Evolutionary conservation across 2,113 vertebrate genomes (phyloP), one percentile per base, ranked within the genome.

Genomic region (Nycticryphes semicollaris): DNA sequence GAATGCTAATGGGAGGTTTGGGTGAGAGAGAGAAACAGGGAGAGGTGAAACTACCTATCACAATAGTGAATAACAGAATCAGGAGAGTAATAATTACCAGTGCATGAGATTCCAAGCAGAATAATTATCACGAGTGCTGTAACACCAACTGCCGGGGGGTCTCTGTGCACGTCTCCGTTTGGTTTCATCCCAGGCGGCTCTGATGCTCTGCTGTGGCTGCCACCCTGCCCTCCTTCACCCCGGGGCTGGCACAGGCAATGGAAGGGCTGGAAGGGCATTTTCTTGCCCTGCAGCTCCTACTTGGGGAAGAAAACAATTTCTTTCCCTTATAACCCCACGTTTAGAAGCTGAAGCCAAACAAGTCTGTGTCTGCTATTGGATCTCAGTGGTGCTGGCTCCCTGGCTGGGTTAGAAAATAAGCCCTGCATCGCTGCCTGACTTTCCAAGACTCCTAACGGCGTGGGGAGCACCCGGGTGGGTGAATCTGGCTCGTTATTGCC

Each of bases 41-140:
- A 95, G 93, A 93, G 96, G 92, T 83, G 95, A 96, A 95, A 73
- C 56, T 48, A 93, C 96, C 94, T 88, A 91, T 96, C 94, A 96
- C 93, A 94, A 96, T 85, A 94, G 86, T 57, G 92, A 83, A 60
- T 66, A 96, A 91, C 39, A 81, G 35, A 95, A 90, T 94, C 85
- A 83, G 53, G 51, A 94, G 93, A 81, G 89, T 87, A 93, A 73
- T 95, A 94, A 97, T 97, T 97, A 96, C 50, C 81, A 31, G 62
- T 35, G 81, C 80, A 62, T 91, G 95, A 92, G 92, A 73, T 82
- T 90, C 89, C 75, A 78, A 53, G 94, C 90, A 91, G 89, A 93
- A 51, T 81, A 84, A 93, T 96, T 83, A 95, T 51, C 79, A 47
- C 62, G 25, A 89, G 67, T 76, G 81, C 89, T 0, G 3, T 84